A percentile compares a stretch with the other conserved stretches of the same genome.
These are phyloP conservation scores for Ciconia maguari DNA, from an alignment of 2,113 vertebrate species.

Conservation along the genomic window DNA sequence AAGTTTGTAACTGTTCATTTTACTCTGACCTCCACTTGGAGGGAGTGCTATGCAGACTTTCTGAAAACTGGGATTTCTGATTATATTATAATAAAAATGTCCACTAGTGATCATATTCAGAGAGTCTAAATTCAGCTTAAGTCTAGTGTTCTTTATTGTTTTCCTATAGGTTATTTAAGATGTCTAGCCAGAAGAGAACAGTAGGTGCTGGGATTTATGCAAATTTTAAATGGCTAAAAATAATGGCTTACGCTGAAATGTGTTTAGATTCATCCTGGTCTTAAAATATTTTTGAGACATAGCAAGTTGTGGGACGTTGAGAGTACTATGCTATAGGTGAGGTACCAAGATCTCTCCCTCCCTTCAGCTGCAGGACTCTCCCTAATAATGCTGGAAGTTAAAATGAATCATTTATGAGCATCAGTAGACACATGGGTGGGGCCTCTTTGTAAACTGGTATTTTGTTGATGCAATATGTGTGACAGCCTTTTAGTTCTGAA, in stretches of 20 bases:
- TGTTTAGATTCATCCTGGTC: neutral
- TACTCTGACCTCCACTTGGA: neutral
- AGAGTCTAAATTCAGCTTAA: neutral
- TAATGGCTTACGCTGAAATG: neutral
- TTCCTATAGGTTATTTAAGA: neutral
- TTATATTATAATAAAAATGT: neutral
- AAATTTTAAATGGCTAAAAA: neutral
- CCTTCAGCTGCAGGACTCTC: neutral
- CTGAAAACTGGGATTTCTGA: neutral
- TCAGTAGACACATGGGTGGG: slow-evolving; percentile 58
- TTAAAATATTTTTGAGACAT: neutral
- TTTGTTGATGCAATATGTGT: slow-evolving; percentile 61
- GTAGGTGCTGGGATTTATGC: neutral
- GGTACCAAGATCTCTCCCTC: neutral
- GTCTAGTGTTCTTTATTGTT: neutral
- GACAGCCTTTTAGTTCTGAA: slow-evolving; percentile 56
- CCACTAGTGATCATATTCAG: neutral
- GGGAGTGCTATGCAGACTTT: neutral
- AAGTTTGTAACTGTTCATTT: neutral
- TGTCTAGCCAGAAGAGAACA: neutral
- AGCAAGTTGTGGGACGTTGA: neutral
- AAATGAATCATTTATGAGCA: slow-evolving; percentile 71
- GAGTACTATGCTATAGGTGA: neutral
- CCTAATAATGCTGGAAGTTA: slow-evolving; percentile 55
- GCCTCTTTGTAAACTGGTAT: slow-evolving; percentile 53